phyloP scores from a whole-genome alignment of 2,888 invertebrate genomes.

The Eupithecia vulgata region DNA sequence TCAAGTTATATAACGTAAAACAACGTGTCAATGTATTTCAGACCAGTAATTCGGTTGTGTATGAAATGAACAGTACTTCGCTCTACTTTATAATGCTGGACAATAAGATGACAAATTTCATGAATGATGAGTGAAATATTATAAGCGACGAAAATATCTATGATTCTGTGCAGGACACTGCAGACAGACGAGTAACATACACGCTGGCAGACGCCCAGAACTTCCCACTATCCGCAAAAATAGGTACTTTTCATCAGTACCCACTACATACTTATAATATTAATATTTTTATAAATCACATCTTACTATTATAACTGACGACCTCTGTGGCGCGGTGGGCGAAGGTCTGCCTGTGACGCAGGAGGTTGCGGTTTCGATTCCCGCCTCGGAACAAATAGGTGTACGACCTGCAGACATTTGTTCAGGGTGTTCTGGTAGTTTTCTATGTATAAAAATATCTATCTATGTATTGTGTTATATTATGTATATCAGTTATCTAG shows the following conservation, averaged over 20 bases:
- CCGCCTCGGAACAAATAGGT: no score
- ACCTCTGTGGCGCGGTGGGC: no score
- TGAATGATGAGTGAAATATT: slow-evolving; percentile 11
- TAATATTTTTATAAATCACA: no score
- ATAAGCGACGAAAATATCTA: slow-evolving; percentile 11
- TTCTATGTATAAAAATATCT: no score
- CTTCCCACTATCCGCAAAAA: slow-evolving; percentile 28
- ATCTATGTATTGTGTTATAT: no score
- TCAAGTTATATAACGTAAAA: background rate
- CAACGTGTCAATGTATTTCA: background rate
- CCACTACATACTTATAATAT: background rate
- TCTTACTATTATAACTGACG: no score
- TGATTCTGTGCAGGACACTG: slow-evolving; percentile 36
- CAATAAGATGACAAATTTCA: background rate
- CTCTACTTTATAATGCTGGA: background rate
- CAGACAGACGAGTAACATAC: slow-evolving; percentile 57
- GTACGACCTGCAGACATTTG: no score
- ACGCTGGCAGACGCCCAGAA: slow-evolving; percentile 63
- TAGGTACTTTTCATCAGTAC: background rate
- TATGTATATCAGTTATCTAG: no score
- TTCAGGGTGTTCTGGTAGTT: no score
- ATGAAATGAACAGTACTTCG: background rate
- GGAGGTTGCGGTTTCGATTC: no score
- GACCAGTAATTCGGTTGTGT: background rate
- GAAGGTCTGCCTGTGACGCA: no score